Conservation (phyloP, 2,888 invertebrate genomes). For the Drosophila siamana region DNA sequence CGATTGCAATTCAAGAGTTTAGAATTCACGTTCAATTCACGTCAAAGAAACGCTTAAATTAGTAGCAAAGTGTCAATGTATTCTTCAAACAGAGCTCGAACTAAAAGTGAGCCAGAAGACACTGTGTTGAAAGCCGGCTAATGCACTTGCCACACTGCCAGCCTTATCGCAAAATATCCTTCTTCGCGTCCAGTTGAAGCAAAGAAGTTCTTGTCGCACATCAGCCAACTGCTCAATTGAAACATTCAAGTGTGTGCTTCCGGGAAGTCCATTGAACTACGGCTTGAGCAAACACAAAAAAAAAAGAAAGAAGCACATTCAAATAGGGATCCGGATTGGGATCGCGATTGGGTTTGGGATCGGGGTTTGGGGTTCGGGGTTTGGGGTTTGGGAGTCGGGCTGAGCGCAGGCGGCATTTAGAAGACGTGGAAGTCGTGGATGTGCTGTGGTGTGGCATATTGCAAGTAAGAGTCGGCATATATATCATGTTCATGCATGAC, state of each 20-base stretch:
- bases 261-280: slow-evolving; percentile 24
- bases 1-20: too few species aligned
- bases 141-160: too few species aligned
- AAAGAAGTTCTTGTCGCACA: slow-evolving; percentile 12
- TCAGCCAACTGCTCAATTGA: slow-evolving; percentile 10
- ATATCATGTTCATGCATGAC: slow-evolving; percentile 50
- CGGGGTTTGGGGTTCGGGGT: too few species aligned
- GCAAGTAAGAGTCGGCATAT: slow-evolving; percentile 25
- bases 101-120: too few species aligned
- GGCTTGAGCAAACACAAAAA: neutral
- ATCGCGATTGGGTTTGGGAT: neutral
- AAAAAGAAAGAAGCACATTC: neutral
- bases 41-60: too few species aligned
- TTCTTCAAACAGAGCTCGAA: too few species aligned
- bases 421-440: slow-evolving; percentile 1
- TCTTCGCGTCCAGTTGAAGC: neutral
- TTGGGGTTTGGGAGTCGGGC: too few species aligned
- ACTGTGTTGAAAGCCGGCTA: too few species aligned
- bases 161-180: too few species aligned
- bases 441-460: neutral
- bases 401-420: slow-evolving; percentile 16
- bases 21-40: too few species aligned
- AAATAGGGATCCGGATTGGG: neutral
- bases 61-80: too few species aligned
- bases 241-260: slow-evolving; percentile 19